phyloP scores from a whole-genome alignment of 2,888 invertebrate genomes.

The Seladonia tumulorum region DNA sequence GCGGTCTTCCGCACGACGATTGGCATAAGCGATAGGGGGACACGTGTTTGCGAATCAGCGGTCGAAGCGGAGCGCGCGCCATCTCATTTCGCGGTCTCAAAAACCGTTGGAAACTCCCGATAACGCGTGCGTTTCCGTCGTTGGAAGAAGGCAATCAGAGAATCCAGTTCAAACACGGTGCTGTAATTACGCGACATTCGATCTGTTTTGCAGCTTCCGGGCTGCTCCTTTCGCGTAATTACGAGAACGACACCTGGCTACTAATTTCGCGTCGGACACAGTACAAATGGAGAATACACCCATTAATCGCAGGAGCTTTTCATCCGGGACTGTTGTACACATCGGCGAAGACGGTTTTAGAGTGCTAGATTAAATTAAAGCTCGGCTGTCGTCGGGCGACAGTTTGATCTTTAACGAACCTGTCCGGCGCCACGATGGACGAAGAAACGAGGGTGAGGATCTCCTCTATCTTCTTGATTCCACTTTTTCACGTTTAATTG shows the following conservation, averaged over 20 bases:
- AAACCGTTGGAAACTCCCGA: background rate
- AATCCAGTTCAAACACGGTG: slow-evolving; percentile 7
- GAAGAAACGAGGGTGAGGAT: background rate
- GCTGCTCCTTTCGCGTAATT: slow-evolving; percentile 47
- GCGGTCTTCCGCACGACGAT: too few species aligned
- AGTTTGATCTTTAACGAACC: slow-evolving; percentile 44
- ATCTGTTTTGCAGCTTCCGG: slow-evolving; percentile 33
- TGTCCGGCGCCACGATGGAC: background rate
- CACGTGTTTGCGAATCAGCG: too few species aligned
- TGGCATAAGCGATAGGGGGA: too few species aligned
- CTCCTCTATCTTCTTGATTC: background rate
- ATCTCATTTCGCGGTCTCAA: background rate
- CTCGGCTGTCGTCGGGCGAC: background rate
- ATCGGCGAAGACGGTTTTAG: slow-evolving; percentile 5
- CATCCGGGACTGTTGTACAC: slow-evolving; percentile 10
- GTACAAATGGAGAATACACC: slow-evolving; percentile 25
- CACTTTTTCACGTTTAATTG: background rate
- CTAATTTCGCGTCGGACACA: slow-evolving; percentile 40
- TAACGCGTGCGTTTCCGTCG: background rate
- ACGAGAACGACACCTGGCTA: slow-evolving; percentile 37
- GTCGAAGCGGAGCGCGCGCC: too few species aligned
- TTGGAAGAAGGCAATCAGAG: background rate
- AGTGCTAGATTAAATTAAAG: slow-evolving; percentile 54
- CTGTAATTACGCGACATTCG: slow-evolving; percentile 45
- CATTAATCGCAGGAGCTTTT: slow-evolving; percentile 58